Percentiles rank a stretch among this genome's conserved stretches.
These are phyloP conservation scores for Aptenodytes forsteri DNA, from an alignment of 2,113 vertebrate genomes.

Conservation along the genomic window DNA sequence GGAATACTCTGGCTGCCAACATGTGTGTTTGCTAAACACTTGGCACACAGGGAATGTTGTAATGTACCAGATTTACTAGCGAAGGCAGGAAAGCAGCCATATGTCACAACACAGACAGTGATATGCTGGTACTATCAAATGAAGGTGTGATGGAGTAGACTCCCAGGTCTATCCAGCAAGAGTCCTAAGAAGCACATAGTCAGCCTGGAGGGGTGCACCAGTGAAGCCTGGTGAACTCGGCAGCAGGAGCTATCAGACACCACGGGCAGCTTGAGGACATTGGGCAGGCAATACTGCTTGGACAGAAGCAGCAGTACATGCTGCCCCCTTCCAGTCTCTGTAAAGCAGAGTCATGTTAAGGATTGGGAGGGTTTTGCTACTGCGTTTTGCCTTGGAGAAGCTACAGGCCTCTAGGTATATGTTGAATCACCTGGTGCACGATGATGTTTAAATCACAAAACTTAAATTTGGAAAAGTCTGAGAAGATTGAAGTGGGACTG, in stretches of 20 bases:
- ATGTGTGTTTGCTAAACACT: constrained; percentile 59
- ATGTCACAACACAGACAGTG: constrained; percentile 4
- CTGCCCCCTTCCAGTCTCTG: neutral
- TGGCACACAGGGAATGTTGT: constrained; percentile 25
- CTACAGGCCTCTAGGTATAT: neutral
- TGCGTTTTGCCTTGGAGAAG: neutral
- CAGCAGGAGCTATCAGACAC: neutral
- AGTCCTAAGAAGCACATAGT: neutral
- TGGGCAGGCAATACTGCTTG: neutral
- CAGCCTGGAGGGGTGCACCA: neutral
- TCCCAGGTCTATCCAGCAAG: neutral
- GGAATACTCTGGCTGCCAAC: constrained; percentile 35
- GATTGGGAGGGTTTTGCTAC: neutral
- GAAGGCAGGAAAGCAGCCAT: constrained; percentile 1
- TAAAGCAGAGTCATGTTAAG: neutral
- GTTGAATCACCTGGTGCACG: neutral
- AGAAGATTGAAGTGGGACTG: neutral
- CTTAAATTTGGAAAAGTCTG: neutral
- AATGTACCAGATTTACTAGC: constrained; percentile 22
- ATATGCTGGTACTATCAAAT: neutral
- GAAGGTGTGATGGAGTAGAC: neutral
- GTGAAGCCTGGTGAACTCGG: neutral
- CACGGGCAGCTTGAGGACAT: neutral
- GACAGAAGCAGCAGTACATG: accelerated
- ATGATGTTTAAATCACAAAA: neutral